Conservation (phyloP, 2,797 vertebrate genomes). For the Silurus lanzhouensis region DNA sequence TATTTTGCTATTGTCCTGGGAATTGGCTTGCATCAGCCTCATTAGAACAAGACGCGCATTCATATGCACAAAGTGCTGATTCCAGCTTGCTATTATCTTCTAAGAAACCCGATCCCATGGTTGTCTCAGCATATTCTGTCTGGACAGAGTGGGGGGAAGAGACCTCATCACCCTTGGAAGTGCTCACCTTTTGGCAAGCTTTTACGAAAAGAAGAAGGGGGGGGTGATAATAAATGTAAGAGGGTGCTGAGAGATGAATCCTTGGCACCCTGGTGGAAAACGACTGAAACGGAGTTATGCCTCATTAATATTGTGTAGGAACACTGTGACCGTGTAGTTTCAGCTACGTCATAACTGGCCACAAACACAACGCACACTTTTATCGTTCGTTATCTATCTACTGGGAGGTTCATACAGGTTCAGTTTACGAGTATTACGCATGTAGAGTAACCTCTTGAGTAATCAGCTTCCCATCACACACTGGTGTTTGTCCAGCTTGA, state of each 20-base stretch:
- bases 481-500: neutral
- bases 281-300: neutral
- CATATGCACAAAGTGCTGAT: neutral
- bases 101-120: neutral
- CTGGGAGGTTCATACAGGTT: neutral
- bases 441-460: neutral
- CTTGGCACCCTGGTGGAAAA: neutral
- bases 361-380: neutral
- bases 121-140: slow-evolving; percentile 18
- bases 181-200: neutral
- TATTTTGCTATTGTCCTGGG: no score
- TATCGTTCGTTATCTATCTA: neutral
- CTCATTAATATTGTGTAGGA: slow-evolving; percentile 12
- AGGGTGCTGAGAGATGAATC: neutral
- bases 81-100: neutral
- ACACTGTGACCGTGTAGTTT: neutral
- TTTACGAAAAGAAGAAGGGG: neutral
- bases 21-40: slow-evolving; percentile 1
- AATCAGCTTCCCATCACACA: neutral
- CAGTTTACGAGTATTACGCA: neutral
- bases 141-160: neutral
- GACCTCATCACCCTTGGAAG: neutral
- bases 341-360: neutral
- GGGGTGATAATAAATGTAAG: neutral
- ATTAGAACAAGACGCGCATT: neutral